These are phyloP conservation scores for Eupithecia vulgata DNA, from an alignment of 2,888 invertebrate genomes.

Conservation along the genomic window DNA sequence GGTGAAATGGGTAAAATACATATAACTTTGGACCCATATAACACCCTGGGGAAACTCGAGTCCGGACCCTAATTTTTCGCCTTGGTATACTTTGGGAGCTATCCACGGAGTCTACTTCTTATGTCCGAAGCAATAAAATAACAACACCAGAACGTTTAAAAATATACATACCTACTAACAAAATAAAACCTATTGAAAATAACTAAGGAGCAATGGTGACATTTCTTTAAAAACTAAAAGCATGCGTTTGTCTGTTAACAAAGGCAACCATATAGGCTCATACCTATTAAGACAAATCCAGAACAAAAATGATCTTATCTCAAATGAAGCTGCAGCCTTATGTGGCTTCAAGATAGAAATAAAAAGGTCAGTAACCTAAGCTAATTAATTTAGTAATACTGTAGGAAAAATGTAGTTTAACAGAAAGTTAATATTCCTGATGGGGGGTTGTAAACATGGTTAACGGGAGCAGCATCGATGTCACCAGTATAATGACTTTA, in stretches of 20 bases:
- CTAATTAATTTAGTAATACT: not conserved
- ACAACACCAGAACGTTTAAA: too few species aligned
- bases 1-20: constrained; percentile 9
- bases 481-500: not conserved
- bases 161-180: not conserved
- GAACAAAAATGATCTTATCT: not conserved
- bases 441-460: not conserved
- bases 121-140: too few species aligned
- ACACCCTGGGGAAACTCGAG: not conserved
- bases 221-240: too few species aligned
- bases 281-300: not conserved
- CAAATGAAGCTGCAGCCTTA: not conserved
- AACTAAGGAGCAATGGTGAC: too few species aligned
- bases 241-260: not conserved
- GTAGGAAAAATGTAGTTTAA: not conserved
- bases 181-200: too few species aligned
- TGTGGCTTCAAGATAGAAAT: too few species aligned
- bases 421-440: not conserved
- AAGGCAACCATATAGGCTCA: not conserved
- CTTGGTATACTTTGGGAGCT: not conserved
- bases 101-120: not conserved
- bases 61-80: not conserved
- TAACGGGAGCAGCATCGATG: not conserved
- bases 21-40: constrained; percentile 4
- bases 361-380: not conserved